Conservation (phyloP, 2,888 invertebrate genomes). For the Drosophila anomalata region DNA sequence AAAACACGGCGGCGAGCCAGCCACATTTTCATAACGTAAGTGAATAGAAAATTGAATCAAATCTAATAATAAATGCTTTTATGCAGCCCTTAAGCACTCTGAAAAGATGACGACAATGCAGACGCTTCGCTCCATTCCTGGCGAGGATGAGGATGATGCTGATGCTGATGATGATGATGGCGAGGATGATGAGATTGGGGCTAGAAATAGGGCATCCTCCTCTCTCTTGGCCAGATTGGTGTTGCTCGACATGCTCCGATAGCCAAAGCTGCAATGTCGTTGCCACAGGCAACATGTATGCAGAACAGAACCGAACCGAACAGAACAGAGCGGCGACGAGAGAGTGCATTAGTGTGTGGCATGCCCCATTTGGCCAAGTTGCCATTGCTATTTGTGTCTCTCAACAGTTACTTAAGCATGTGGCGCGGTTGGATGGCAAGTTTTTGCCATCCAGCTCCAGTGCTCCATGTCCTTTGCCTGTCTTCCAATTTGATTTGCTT, state of each 20-base stretch:
- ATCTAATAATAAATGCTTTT: conserved; percentile 79
- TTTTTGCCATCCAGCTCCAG: conserved; percentile 15
- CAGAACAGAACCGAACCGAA: background rate
- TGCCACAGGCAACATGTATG: conserved; percentile 58
- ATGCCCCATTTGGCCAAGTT: conserved; percentile 57
- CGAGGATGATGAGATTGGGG: conserved; percentile 9
- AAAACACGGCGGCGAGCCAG: conserved; percentile 55
- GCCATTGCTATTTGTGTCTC: conserved; percentile 37
- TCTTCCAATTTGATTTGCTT: conserved; percentile 60
- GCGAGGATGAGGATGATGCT: conserved; percentile 19
- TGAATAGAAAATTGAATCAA: conserved; percentile 79
- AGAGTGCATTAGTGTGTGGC: conserved; percentile 39
- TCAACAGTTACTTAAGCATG: conserved; percentile 47
- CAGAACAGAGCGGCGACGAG: background rate
- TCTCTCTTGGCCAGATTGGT: conserved; percentile 57
- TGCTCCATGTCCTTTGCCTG: conserved; percentile 41
- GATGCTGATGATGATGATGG: conserved; percentile 2
- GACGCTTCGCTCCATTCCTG: conserved; percentile 24
- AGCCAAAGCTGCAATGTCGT: conserved; percentile 54
- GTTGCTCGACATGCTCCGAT: conserved; percentile 68
- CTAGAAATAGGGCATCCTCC: conserved; percentile 23
- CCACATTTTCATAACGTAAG: conserved; percentile 78
- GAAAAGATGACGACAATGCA: conserved; percentile 70
- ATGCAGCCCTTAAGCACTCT: conserved; percentile 78
- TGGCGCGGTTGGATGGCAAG: conserved; percentile 22